A percentile compares a stretch with the other conserved stretches of the same genome.
Conservation (phyloP, 2,113 vertebrate genomes). For the Pseudorhombus dupliciocellatus region DNA sequence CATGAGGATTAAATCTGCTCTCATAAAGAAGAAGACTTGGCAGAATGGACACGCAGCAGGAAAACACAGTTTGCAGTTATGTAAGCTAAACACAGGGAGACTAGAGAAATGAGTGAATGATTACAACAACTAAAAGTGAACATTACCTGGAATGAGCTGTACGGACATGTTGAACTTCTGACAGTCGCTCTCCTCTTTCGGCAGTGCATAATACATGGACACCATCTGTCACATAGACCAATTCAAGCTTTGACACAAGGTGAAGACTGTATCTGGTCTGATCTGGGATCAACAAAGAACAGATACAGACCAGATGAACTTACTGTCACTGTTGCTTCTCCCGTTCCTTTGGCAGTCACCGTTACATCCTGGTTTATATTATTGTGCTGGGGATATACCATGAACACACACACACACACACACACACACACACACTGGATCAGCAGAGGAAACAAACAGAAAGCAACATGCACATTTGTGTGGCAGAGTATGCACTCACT, state of each 20-base stretch:
- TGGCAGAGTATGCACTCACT: slow-evolving; percentile 69
- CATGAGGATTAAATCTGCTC: background rate
- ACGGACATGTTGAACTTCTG: slow-evolving; percentile 81
- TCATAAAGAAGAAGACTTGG: background rate
- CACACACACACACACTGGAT: slow-evolving; percentile 1
- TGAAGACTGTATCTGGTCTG: no score
- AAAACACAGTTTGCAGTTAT: background rate
- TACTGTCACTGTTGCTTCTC: slow-evolving; percentile 82
- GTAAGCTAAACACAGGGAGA: background rate
- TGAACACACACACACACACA: background rate
- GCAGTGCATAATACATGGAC: slow-evolving; percentile 82
- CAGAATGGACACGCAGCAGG: background rate
- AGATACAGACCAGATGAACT: slow-evolving; percentile 26
- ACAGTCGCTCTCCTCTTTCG: slow-evolving; percentile 78
- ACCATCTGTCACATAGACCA: slow-evolving; percentile 80
- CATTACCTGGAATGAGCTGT: slow-evolving; percentile 60
- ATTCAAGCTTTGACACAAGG: no score
- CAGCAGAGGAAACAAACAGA: slow-evolving; percentile 3
- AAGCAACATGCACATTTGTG: background rate
- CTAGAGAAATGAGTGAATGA: background rate
- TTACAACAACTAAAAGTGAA: background rate
- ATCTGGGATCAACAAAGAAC: background rate
- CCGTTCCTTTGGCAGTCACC: slow-evolving; percentile 80
- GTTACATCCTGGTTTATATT: slow-evolving; percentile 77
- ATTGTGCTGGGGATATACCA: slow-evolving; percentile 56